A percentile compares a stretch with the other conserved stretches of the same genome.
Conservation (phyloP, 2,888 invertebrate species). For the Coenonympha arcania region DNA sequence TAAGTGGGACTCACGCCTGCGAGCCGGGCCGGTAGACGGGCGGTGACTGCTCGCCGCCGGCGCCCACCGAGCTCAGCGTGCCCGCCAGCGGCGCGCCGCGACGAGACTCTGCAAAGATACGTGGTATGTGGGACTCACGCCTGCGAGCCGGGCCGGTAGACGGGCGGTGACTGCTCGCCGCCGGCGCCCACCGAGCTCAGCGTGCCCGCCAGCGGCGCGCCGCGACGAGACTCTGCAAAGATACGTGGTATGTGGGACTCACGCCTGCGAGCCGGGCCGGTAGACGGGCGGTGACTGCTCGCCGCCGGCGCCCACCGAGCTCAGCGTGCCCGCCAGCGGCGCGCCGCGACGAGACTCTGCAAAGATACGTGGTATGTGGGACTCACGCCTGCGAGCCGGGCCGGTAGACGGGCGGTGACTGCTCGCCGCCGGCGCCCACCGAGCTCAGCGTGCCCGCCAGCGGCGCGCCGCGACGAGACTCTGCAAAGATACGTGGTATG, state of each 20-base stretch:
- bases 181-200: conserved; percentile 57
- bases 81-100: conserved; percentile 48
- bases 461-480: conserved; percentile 40
- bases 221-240: conserved; percentile 34
- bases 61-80: conserved; percentile 58
- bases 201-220: conserved; percentile 48
- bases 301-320: conserved; percentile 50
- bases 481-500: conserved; percentile 1
- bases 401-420: conserved; percentile 54
- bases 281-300: conserved; percentile 59
- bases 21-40: conserved; percentile 59
- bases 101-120: conserved; percentile 31
- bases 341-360: conserved; percentile 36
- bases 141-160: conserved; percentile 60
- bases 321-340: conserved; percentile 54
- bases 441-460: conserved; percentile 58
- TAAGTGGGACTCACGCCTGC: conserved; percentile 52
- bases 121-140: conserved; percentile 49
- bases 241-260: conserved; percentile 33
- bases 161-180: conserved; percentile 53
- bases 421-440: conserved; percentile 50
- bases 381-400: conserved; percentile 65
- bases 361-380: neutral
- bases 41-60: conserved; percentile 49
- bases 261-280: conserved; percentile 63